A percentile compares a stretch with the other conserved stretches of the same genome.
phyloP scores from a whole-genome alignment of 2,888 invertebrate species.

The Andrena haemorrhoa region DNA sequence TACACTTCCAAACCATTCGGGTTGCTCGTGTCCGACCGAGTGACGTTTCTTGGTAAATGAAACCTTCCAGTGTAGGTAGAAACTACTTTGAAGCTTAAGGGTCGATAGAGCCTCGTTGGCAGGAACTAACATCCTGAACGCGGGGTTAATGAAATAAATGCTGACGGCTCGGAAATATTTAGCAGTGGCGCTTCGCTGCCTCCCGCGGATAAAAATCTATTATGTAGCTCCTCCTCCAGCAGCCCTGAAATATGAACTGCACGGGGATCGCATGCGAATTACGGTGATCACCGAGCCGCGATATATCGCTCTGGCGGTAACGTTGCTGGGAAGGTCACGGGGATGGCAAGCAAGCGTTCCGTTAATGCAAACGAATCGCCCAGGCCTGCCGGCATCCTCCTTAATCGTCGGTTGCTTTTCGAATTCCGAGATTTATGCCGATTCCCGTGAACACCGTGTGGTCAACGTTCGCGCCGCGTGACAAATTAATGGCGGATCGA shows the following conservation, averaged over 20 bases:
- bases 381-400: constrained; percentile 16
- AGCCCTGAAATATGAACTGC: constrained; percentile 49
- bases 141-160: constrained; percentile 13
- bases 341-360: constrained; percentile 35
- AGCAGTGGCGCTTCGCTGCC: constrained; percentile 14
- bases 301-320: constrained; percentile 48
- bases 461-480: constrained; percentile 31
- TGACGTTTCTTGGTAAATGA: neutral
- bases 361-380: constrained; percentile 63
- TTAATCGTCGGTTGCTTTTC: constrained; percentile 46
- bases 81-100: neutral
- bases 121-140: too few species aligned
- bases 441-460: constrained; percentile 30
- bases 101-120: neutral
- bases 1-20: neutral
- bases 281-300: constrained; percentile 42
- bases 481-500: constrained; percentile 51
- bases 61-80: neutral
- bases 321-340: constrained; percentile 41
- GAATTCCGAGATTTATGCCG: constrained; percentile 58
- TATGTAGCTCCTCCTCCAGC: constrained; percentile 6
- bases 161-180: constrained; percentile 23
- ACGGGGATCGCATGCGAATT: constrained; percentile 45
- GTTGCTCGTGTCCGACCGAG: neutral
- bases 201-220: constrained; percentile 30